Percentiles rank a stretch among this genome's conserved stretches.
These are phyloP conservation scores for Lophura nycthemera DNA, from an alignment of 2,113 vertebrate species.

Conservation along the genomic window DNA sequence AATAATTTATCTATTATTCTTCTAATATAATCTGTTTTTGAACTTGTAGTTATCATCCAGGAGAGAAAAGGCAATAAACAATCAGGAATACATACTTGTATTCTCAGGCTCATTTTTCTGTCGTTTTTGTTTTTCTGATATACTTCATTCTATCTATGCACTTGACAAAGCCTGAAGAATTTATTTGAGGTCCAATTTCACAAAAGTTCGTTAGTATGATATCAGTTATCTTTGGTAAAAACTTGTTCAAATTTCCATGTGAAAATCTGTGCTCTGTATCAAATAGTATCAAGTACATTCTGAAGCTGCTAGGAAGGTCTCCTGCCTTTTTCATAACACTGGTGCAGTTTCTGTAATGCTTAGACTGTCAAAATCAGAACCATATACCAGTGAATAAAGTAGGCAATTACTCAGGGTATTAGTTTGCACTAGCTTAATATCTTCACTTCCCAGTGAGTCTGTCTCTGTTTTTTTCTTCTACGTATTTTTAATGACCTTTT, in stretches of 20 bases:
- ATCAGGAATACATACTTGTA: background rate
- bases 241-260: background rate
- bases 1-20: constrained; percentile 37
- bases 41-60: background rate
- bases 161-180: background rate
- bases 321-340: background rate
- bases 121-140: background rate
- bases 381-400: background rate
- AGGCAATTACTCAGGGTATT: background rate
- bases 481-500: constrained; percentile 8
- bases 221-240: background rate
- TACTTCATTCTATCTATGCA: background rate
- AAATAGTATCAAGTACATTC: background rate
- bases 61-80: background rate
- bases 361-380: background rate
- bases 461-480: background rate
- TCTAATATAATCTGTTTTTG: constrained; percentile 14
- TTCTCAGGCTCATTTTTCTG: background rate
- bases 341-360: background rate
- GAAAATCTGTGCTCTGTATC: background rate
- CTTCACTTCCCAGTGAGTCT: background rate
- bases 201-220: background rate
- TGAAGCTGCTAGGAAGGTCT: background rate
- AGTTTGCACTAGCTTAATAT: background rate
- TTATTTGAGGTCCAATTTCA: background rate